These are phyloP conservation scores for Tetraodon nigroviridis DNA, from an alignment of 2,113 vertebrate species.

Conservation along the genomic window DNA sequence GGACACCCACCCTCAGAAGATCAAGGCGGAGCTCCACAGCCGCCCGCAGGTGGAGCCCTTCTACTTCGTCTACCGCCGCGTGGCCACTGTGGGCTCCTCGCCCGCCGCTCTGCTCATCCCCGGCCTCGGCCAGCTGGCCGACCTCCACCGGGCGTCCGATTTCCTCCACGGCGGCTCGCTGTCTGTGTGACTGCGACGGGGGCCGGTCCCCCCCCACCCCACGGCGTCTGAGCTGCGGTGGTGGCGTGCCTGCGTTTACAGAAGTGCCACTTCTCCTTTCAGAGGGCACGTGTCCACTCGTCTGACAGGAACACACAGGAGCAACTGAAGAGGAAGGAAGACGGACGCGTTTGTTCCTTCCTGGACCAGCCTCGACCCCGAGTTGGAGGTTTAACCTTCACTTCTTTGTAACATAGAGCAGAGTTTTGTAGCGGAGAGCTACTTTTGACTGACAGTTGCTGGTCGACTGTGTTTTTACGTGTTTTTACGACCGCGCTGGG, in stretches of 20 bases:
- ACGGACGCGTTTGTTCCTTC: conserved; percentile 33
- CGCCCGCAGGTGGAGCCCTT: conserved; percentile 80
- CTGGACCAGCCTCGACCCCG: conserved; percentile 24
- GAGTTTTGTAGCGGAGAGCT: neutral
- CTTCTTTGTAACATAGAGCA: no score
- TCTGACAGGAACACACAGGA: conserved; percentile 30
- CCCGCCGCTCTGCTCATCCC: conserved; percentile 6
- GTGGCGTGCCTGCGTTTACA: conserved; percentile 17
- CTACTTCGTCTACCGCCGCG: conserved; percentile 86
- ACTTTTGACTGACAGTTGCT: conserved; percentile 80
- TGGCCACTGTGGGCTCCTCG: conserved; percentile 50
- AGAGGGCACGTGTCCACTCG: conserved; percentile 18
- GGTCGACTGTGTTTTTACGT: conserved; percentile 87
- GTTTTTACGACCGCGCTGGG: no score
- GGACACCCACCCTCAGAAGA: conserved; percentile 93
- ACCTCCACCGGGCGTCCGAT: neutral
- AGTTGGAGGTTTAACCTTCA: neutral
- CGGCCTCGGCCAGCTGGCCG: conserved; percentile 28
- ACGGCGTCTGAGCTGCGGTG: neutral
- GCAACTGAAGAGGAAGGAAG: conserved; percentile 47
- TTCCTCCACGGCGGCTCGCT: neutral
- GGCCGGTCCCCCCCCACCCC: no score
- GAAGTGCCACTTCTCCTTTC: conserved; percentile 49
- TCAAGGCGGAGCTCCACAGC: conserved; percentile 93
- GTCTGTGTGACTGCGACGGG: neutral